Evolutionary conservation across 2,113 vertebrate species (phyloP).

Genomic region (Notiomystis cincta): DNA sequence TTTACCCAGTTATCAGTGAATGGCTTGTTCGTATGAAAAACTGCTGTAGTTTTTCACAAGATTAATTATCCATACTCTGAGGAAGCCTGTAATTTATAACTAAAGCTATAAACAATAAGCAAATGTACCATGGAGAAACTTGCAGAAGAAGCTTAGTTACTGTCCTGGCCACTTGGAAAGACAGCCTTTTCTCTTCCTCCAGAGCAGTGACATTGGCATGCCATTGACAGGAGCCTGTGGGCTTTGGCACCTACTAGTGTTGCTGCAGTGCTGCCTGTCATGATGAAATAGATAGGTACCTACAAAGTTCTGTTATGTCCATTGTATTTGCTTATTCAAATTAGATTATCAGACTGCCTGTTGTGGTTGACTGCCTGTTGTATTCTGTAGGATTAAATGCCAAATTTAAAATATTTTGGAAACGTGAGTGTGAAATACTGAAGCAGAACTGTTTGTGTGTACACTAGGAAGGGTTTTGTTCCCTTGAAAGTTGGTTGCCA

Average conservation of each 20-base stretch:
- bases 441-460: background rate
- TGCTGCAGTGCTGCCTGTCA: background rate
- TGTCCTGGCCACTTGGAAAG: background rate
- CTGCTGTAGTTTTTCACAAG: slow-evolving; percentile 2
- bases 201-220: background rate
- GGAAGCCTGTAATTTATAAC: slow-evolving; percentile 12
- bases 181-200: background rate
- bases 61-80: slow-evolving; percentile 48
- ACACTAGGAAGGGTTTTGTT: background rate
- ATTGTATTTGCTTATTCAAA: background rate
- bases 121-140: background rate
- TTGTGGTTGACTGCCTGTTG: background rate
- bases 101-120: slow-evolving; percentile 23
- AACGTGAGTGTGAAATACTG: background rate
- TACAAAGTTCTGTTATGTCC: background rate
- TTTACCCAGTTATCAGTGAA: slow-evolving; percentile 39
- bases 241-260: background rate
- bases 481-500: background rate
- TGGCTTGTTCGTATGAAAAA: slow-evolving; percentile 24
- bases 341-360: background rate
- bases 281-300: background rate
- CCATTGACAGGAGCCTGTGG: background rate
- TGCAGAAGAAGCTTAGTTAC: background rate
- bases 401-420: background rate
- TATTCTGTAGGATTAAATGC: background rate